A percentile compares a stretch with the other conserved stretches of the same genome.
These are phyloP conservation scores for Syndactyla subalaris DNA, from an alignment of 2,797 vertebrate genomes.

Conservation along the genomic window DNA sequence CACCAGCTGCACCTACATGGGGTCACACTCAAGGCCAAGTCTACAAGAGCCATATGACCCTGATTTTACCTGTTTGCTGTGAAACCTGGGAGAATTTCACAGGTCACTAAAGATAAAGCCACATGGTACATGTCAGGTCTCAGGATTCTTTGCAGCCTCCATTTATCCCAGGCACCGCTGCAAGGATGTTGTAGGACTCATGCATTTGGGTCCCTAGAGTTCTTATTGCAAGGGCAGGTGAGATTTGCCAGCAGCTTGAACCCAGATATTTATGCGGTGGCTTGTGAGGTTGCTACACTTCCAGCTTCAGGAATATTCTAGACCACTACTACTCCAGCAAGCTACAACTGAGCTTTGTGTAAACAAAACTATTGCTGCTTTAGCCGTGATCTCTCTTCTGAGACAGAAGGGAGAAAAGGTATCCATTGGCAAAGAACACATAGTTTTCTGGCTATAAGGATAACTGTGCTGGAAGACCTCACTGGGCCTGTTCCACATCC, in stretches of 20 bases:
- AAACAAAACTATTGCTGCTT: not conserved
- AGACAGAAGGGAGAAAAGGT: not conserved
- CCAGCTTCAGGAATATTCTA: not conserved
- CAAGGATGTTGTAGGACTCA: not conserved
- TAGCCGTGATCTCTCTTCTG: not conserved
- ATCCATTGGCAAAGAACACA: not conserved
- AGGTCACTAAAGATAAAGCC: not conserved
- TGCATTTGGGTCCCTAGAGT: not conserved
- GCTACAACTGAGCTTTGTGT: not conserved
- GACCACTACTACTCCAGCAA: not conserved
- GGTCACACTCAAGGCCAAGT: not conserved
- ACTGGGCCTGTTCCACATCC: not conserved
- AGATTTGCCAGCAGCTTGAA: not conserved
- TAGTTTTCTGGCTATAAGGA: not conserved
- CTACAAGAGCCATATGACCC: rapidly evolving
- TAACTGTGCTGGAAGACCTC: not conserved
- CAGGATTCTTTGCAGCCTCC: not conserved
- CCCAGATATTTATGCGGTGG: not conserved
- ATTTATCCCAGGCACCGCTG: not conserved
- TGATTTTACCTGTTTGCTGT: not conserved
- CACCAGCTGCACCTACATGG: not conserved
- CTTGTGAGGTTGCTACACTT: not conserved
- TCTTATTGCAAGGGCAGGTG: not conserved
- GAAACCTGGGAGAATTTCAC: not conserved
- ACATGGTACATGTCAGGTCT: not conserved